These are phyloP conservation scores for Albula glossodonta DNA, from an alignment of 2,113 vertebrate species.

Conservation along the genomic window DNA sequence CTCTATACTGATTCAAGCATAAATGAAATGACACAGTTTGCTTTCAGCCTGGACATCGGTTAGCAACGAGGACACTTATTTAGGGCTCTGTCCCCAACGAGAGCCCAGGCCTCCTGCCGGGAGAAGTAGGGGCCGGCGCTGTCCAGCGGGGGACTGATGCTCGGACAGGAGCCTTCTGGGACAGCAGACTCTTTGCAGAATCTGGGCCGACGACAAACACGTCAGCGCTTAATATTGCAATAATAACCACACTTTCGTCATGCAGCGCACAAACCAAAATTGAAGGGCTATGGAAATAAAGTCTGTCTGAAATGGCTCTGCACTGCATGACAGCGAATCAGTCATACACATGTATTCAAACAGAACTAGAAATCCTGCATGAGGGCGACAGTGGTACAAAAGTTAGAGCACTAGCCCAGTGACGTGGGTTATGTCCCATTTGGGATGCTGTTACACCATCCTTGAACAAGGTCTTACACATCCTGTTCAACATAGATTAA, in stretches of 20 bases:
- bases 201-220: neutral
- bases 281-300: neutral
- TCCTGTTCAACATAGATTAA: too few species aligned
- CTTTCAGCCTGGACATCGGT: neutral
- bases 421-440: neutral
- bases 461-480: neutral
- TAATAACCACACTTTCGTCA: neutral
- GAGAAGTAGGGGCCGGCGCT: neutral
- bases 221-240: neutral
- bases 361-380: neutral
- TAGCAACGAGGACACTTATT: neutral
- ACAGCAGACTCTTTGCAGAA: neutral
- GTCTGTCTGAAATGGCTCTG: neutral
- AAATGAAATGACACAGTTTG: neutral
- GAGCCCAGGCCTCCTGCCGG: neutral
- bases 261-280: neutral
- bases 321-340: neutral
- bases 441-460: neutral
- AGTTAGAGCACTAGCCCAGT: too few species aligned
- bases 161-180: neutral
- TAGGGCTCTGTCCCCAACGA: neutral
- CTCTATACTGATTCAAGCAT: neutral
- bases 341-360: neutral
- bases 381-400: neutral
- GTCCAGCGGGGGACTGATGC: constrained; percentile 2